Percentiles rank a stretch among this genome's conserved stretches.
Evolutionary conservation across 2,113 vertebrate genomes (phyloP).

Genomic region (Neolamprologus toae): DNA sequence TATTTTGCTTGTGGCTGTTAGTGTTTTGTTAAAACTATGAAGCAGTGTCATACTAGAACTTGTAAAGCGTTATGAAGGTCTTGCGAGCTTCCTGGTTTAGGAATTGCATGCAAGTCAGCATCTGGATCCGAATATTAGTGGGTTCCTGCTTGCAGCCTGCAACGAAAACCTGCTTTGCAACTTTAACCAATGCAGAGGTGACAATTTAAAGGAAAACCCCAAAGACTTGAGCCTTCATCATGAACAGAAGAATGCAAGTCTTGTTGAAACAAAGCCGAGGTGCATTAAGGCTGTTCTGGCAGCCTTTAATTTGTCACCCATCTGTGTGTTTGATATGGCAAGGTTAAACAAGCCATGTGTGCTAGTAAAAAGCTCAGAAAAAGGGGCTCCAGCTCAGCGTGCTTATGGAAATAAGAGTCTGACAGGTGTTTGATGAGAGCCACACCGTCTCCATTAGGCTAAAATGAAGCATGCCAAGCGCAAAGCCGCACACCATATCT

Average conservation of each 20-base stretch:
- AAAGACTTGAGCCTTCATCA: not conserved
- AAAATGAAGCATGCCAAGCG: constrained; percentile 87
- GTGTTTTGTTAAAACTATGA: not conserved
- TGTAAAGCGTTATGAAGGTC: not conserved
- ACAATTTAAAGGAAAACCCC: not conserved
- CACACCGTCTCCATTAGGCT: constrained; percentile 91
- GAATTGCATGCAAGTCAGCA: constrained; percentile 19
- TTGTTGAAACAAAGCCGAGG: not conserved
- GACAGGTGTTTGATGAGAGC: constrained; percentile 90
- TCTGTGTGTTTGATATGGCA: not conserved
- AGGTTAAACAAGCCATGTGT: not conserved
- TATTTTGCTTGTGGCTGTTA: not conserved
- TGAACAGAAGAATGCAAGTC: not conserved
- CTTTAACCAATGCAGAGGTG: not conserved
- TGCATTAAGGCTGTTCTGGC: not conserved
- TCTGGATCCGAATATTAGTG: not conserved
- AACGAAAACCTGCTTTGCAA: not conserved
- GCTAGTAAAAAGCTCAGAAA: constrained; percentile 37
- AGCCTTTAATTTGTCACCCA: not conserved
- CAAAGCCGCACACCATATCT: constrained; percentile 86
- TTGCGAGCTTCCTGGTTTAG: not conserved
- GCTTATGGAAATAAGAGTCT: constrained; percentile 89
- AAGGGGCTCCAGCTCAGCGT: constrained; percentile 73
- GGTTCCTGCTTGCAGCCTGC: not conserved
- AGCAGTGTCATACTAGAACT: not conserved